Base-by-base conservation (phyloP, 2,888 invertebrate species). In the Opisthograptis luteolata region DNA sequence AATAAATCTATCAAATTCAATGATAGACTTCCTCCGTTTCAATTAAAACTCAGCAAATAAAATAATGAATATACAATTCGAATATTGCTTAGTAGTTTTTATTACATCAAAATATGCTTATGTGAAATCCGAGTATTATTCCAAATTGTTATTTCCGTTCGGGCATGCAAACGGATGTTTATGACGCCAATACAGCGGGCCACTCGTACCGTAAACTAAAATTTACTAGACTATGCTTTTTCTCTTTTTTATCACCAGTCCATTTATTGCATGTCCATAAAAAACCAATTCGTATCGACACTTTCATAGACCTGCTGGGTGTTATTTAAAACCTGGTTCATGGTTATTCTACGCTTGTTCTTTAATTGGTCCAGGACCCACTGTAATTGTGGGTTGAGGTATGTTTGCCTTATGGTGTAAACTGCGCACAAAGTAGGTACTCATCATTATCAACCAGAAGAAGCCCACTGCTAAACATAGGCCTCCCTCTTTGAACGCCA, bases 191-290 rank as follows among this genome's bases (percentile, higher is more conserved):
- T 81, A 81, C 69, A 68, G 68, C 68, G 62, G 61, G 73, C 70
- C 66, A 68, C 65, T 74, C 69, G 68, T 64, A 66, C 74, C 63
- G 76, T 81, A 80, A 84, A 83, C 76, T 78, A 78, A 79, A 80
- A 77, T 82, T 77, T 79, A 81, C 76, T 77, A 73, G 73, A 73
- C 70, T 70, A 66, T 70, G 68, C 60, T 79, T 76, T 73, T 73
- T 59, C 68, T 72, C 68, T 76, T 77, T 82, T 81, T 73, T 73
- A 72, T 74, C 64, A 64, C 62, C 56, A 63, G 67, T 70, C 63
- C 64, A 70, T 73, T 75, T 73, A 73, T 72, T 70, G 67, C 62
- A 64, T 65, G 68, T 58, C 62, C 63, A 70, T 77, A 75, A 73
- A 73, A 73, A 67, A 60, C 58, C 72, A 69, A 71, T 73, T 70